Evolutionary conservation across 2,888 invertebrate species (phyloP), one percentile per base, ranked within the genome.

Genomic region (Eilema griseolum): DNA sequence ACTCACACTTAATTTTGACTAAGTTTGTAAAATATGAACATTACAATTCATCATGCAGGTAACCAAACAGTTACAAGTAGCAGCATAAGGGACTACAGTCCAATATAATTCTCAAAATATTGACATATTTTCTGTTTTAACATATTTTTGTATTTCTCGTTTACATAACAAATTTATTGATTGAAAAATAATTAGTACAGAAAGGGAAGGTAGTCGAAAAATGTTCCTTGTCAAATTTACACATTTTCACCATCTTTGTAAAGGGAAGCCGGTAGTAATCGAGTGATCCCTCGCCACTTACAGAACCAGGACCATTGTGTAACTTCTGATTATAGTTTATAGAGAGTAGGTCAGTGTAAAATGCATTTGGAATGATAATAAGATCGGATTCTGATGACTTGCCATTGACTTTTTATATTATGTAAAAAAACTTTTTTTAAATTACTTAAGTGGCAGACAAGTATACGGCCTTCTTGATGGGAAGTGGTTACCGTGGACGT

Each of bases 311-410:
- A n/a, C n/a, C n/a, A n/a, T n/a, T n/a, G n/a, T n/a, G n/a, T n/a
- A n/a, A n/a, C n/a, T n/a, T n/a, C n/a, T 74, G n/a, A 28, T 31
- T 67, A 61, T 72, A 59, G 41, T 62, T 69, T 41, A 28, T 66
- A 68, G 61, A 63, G 61, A 46, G 31, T 56, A 61, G 64, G 20
- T 59, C 46, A 69, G 31, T 46, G 57, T 60, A 61, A 67, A 61
- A 62, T 66, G 60, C 57, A 63, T 28, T 66, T 73, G 69, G 65
- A 73, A 71, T 72, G 67, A 46, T 78, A 75, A 63, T 75, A 75
- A 65, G 66, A 66, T 77, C 74, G 61, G 60, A 75, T 79, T 75
- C 77, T 69, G 76, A 78, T 79, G 77, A 77, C 79, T 64, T 80
- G 73, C 72, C 67, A 74, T 74, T 69, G 68, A 71, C 69, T 66